Conservation (phyloP, 2,888 invertebrate species). For the Clepsis dumicolana region DNA sequence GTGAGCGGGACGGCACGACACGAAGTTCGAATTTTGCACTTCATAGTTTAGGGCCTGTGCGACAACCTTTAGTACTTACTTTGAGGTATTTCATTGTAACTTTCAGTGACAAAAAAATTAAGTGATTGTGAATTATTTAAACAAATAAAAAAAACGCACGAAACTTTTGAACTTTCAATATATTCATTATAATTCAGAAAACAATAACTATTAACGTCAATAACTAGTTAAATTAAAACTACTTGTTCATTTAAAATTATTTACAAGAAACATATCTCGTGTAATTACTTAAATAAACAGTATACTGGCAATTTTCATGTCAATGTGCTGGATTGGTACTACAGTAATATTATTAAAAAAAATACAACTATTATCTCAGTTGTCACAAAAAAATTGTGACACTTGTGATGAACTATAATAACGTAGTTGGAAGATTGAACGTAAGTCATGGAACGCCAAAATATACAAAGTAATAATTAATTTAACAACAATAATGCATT, state of each 20-base stretch:
- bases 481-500: conserved; percentile 39
- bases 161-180: conserved; percentile 80
- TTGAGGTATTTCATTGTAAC: background rate
- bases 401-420: background rate
- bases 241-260: conserved; percentile 70
- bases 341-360: background rate
- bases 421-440: conserved; percentile 8
- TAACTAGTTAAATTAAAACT: conserved; percentile 62
- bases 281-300: conserved; percentile 12
- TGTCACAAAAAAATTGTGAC: background rate
- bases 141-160: conserved; percentile 58
- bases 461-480: conserved; percentile 46
- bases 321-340: background rate
- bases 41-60: too few species aligned
- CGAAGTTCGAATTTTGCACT: too few species aligned
- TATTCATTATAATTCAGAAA: conserved; percentile 82
- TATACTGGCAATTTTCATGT: conserved; percentile 29
- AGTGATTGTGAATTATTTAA: too few species aligned
- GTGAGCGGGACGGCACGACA: too few species aligned
- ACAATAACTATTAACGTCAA: conserved; percentile 79
- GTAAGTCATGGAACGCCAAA: conserved; percentile 35
- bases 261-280: conserved; percentile 63
- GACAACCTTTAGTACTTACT: too few species aligned
- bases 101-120: conserved; percentile 18
- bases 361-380: background rate